These are phyloP conservation scores for Eira barbara DNA, from an alignment of 2,113 vertebrate genomes.

Conservation along the genomic window DNA sequence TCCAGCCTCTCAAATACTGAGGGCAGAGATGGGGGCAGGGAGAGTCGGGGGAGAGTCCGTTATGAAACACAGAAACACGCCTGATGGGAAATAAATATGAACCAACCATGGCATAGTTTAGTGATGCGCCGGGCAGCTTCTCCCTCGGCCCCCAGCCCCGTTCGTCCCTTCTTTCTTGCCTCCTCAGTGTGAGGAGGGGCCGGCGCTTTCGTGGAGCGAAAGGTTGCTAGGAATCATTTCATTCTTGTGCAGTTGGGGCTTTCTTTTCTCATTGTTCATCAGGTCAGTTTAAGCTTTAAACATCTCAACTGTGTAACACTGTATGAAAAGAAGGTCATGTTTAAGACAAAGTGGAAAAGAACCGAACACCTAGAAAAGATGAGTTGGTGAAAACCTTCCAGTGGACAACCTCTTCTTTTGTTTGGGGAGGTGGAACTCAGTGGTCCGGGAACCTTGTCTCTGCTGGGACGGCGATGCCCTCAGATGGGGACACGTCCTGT, in stretches of 20 bases:
- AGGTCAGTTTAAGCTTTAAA: neutral
- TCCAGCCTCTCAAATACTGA: neutral
- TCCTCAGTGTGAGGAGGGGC: neutral
- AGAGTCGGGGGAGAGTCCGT: neutral
- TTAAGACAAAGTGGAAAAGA: neutral
- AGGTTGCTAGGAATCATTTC: neutral
- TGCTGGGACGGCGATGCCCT: neutral
- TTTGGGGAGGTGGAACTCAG: neutral
- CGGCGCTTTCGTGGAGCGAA: neutral
- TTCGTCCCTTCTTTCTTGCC: neutral
- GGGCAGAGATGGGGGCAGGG: neutral
- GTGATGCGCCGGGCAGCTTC: neutral
- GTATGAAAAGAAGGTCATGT: neutral
- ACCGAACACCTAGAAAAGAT: neutral
- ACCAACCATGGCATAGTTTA: neutral
- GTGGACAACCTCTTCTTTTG: neutral
- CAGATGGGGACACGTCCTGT: neutral
- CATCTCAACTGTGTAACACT: neutral
- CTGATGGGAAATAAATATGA: neutral
- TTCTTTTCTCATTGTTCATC: neutral
- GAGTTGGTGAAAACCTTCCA: neutral
- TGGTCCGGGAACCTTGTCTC: neutral
- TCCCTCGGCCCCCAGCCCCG: accelerated
- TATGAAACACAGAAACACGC: neutral
- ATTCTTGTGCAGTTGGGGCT: neutral